phyloP scores from a whole-genome alignment of 2,797 vertebrate genomes.

The Enteromius anoplus region DNA sequence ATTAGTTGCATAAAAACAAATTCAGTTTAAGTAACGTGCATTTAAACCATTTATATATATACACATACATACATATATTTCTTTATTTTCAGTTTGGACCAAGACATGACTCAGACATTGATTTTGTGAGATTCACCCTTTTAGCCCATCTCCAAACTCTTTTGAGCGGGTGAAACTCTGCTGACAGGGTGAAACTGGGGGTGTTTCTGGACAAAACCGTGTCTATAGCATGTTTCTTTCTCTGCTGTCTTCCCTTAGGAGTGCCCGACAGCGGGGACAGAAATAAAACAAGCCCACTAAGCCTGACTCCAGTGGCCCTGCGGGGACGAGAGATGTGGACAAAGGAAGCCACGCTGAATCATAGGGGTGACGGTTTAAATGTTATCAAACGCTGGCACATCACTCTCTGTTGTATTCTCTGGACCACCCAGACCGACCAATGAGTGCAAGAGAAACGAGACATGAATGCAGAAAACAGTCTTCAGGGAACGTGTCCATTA shows the following conservation, averaged over 20 bases:
- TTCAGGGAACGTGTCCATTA: not conserved
- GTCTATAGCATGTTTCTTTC: slow-evolving; percentile 32
- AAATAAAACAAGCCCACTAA: slow-evolving; percentile 40
- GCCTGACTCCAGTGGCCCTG: slow-evolving; percentile 1
- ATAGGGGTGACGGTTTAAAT: slow-evolving; percentile 36
- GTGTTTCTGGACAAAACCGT: not conserved
- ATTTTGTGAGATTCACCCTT: not conserved
- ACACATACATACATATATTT: no score
- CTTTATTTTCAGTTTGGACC: not conserved
- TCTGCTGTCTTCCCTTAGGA: slow-evolving; percentile 8
- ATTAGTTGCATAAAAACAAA: not conserved
- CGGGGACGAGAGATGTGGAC: slow-evolving; percentile 22
- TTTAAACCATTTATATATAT: not conserved
- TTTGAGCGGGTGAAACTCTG: not conserved
- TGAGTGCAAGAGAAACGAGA: not conserved
- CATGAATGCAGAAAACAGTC: not conserved
- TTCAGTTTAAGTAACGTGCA: not conserved
- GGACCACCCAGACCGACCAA: not conserved
- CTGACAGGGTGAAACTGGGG: not conserved
- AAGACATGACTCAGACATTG: not conserved
- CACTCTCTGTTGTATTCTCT: slow-evolving; percentile 21
- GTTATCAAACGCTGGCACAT: slow-evolving; percentile 35
- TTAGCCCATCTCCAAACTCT: not conserved
- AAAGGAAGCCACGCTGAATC: slow-evolving; percentile 33
- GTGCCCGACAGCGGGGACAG: not conserved